Conservation (phyloP, 2,113 vertebrate species). For the Pelvicachromis taeniatus region DNA sequence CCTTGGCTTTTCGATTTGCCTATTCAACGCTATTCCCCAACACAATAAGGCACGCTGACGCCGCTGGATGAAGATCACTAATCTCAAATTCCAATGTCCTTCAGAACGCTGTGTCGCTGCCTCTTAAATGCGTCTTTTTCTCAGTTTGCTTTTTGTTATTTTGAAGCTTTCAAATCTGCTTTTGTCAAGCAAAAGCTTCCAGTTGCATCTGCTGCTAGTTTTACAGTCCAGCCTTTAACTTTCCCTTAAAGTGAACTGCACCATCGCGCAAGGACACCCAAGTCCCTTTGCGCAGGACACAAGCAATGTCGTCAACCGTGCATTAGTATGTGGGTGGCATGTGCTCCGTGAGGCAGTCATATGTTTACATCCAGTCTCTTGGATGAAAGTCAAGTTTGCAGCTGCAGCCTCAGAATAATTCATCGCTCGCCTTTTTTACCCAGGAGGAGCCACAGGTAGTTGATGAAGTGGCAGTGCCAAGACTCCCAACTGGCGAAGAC, state of each 20-base stretch:
- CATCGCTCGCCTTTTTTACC: slow-evolving; percentile 71
- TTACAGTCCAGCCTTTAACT: background rate
- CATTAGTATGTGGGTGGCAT: slow-evolving; percentile 59
- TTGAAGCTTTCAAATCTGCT: background rate
- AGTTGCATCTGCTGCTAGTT: background rate
- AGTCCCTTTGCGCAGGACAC: background rate
- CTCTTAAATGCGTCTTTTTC: background rate
- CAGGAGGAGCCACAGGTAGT: slow-evolving; percentile 83
- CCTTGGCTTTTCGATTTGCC: slow-evolving; percentile 22
- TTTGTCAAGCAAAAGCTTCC: background rate
- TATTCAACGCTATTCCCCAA: slow-evolving; percentile 5
- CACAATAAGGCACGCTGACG: background rate
- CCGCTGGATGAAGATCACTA: background rate
- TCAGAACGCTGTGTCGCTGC: background rate
- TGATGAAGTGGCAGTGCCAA: slow-evolving; percentile 85
- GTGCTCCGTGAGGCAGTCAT: slow-evolving; percentile 50
- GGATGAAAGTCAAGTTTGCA: slow-evolving; percentile 81
- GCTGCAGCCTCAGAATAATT: slow-evolving; percentile 78
- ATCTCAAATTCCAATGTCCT: background rate
- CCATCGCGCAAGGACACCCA: background rate
- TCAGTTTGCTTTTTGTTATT: background rate
- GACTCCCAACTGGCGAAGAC: slow-evolving; percentile 81
- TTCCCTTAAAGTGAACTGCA: slow-evolving; percentile 16
- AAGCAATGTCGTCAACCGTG: slow-evolving; percentile 8
- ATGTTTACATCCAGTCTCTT: slow-evolving; percentile 71